Evolutionary conservation across 2,888 invertebrate genomes (phyloP), one percentile per base, ranked within the genome.

Genomic region (Cactoblastis cactorum): DNA sequence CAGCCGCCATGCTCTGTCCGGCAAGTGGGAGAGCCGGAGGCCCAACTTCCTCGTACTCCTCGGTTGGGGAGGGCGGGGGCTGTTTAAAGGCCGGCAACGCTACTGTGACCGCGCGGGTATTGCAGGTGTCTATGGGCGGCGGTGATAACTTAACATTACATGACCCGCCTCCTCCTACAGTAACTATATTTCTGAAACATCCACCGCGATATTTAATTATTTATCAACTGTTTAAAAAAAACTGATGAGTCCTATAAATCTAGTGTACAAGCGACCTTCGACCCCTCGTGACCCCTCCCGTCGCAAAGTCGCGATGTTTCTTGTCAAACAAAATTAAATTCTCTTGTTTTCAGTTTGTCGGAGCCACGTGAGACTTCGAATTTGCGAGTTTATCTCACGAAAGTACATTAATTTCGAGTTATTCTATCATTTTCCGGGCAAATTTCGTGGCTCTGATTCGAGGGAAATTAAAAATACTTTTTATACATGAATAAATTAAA

Each of bases 291-390:
- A 5, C 35, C 35, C 14, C 11, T 14, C 19, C 32, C 33, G 18
- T 12, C 35, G 22, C 9, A 22, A 35, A 34, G 22, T 22, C 46
- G 9, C n/a, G 46, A 34, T 46, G 46, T 46, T 46, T 35, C 46
- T 46, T 22, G 46, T 35, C 46, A 46, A 46, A 46, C 46, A 35
- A 46, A 46, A 46, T 46, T 46, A 35, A 46, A 46, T 46, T 46
- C 46, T 22, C 46, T 46, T 43, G 43, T 46, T 22, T 45, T 14
- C 19, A 46, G 46, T 46, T 35, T 34, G 43, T 3, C 11, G 15
- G 39, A 12, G 43, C 35, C 45, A 46, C 46, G 46, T 46, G 34
- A 46, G 18, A 22, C 32, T 22, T 8, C 11, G 14, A 24, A 24
- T 24, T 24, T 14, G 3, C 43, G 28, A 43, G 28, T 43, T 24